Evolutionary conservation across 2,797 vertebrate species (phyloP).

Genomic region (Ciconia nigra): DNA sequence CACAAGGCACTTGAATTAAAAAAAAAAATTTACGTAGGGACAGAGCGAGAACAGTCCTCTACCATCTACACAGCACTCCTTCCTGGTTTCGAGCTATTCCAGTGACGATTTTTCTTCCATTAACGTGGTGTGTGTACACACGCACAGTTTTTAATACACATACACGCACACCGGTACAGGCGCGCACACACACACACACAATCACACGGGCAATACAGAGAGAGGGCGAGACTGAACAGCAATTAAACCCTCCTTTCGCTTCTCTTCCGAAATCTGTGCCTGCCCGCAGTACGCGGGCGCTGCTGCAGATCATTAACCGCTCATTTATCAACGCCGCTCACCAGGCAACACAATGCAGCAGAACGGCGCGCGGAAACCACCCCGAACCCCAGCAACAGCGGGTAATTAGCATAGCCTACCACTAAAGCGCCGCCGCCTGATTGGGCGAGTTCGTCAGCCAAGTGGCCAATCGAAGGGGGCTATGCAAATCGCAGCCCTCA

Average conservation of each 20-base stretch:
- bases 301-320: conserved; percentile 91
- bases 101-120: no score
- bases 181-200: neutral
- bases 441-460: conserved; percentile 87
- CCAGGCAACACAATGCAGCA: conserved; percentile 96
- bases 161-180: accelerated
- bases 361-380: conserved; percentile 88
- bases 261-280: conserved; percentile 71
- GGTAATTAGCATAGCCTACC: conserved; percentile 99
- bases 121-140: accelerated
- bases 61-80: neutral
- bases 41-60: no score
- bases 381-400: conserved; percentile 98
- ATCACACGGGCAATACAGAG: neutral
- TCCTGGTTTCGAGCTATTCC: neutral
- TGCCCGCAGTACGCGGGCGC: conserved; percentile 82
- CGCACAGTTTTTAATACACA: neutral
- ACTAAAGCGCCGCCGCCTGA: conserved; percentile 85
- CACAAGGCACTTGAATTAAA: neutral
- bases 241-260: conserved; percentile 70
- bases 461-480: conserved; percentile 87
- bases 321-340: conserved; percentile 95
- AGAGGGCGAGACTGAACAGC: conserved; percentile 42
- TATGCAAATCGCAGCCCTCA: conserved; percentile 97
- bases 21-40: neutral